A percentile compares a stretch with the other conserved stretches of the same genome.
Evolutionary conservation across 2,888 invertebrate species (phyloP).

Genomic region (Trichogramma evanescens): DNA sequence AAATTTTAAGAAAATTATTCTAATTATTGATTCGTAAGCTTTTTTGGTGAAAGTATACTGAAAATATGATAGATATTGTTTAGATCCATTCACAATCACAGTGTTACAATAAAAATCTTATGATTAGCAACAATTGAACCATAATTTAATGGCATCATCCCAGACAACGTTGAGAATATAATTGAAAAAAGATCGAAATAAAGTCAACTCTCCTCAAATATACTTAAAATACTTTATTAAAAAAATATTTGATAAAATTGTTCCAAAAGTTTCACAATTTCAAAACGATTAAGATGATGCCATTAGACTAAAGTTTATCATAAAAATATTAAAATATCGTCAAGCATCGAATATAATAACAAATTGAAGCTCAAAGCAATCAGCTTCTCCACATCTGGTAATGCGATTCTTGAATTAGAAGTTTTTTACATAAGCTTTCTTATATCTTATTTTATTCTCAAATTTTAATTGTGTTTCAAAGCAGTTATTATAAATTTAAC

Average conservation of each 20-base stretch:
- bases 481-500: too few species aligned
- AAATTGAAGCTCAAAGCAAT: slow-evolving; percentile 47
- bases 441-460: slow-evolving; percentile 3
- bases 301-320: slow-evolving; percentile 40
- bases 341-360: slow-evolving; percentile 45
- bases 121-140: slow-evolving; percentile 46
- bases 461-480: too few species aligned
- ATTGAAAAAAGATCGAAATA: background rate
- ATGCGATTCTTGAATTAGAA: slow-evolving; percentile 1
- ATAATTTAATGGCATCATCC: slow-evolving; percentile 39
- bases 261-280: background rate
- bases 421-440: slow-evolving; percentile 1
- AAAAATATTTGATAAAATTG: background rate
- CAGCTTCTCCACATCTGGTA: slow-evolving; percentile 24
- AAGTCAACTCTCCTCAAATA: background rate
- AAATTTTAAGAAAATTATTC: too few species aligned
- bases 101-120: slow-evolving; percentile 46
- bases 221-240: background rate
- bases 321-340: slow-evolving; percentile 47
- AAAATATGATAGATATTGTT: slow-evolving; percentile 16
- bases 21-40: too few species aligned
- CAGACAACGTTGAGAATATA: background rate
- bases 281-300: slow-evolving; percentile 29
- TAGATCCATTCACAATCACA: slow-evolving; percentile 40
- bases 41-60: slow-evolving; percentile 9